Evolutionary conservation across 1,140 invertebrate genomes (phyloP), one percentile per base, ranked within the genome.

Genomic region (Ceratina calcarata): DNA sequence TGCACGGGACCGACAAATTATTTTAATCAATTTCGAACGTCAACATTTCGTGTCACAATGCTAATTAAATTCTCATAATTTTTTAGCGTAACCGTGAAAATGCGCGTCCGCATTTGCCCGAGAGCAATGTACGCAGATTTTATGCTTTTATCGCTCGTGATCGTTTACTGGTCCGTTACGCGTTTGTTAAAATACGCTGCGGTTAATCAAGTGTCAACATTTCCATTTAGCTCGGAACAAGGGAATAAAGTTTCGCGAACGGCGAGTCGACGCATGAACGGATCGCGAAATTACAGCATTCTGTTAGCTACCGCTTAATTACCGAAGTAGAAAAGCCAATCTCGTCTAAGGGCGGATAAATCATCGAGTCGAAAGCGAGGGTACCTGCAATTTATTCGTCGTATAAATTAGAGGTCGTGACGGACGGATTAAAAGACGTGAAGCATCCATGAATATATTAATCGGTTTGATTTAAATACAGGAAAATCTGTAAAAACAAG

Each of bases 1-100:
- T 45, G 37, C 6, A 32, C 27, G 27, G 27, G 27, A 32, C 2
- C 27, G 7, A 45, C 24, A 45, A 22, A 68, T 68, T 68, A 57
- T 69, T 68, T 55, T 32, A 32, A 57, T 55, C 24, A 69, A 55
- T 24, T 3, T 57, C 24, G 16, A 1, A 68, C n/a, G 16, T 37
- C 37, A 32, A 20, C 37, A 3, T 67, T 51, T 6, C 53, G 16
- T 12, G 51, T 24, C 62, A 45, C 20, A 16, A 65, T 22, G 18
- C 7, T 53, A 37, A 74, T 74, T 66, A 66, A 74, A 74, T 20
- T 66, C 15, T 22, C 71, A 10, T 65, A 45, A 65, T 32, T 66
- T 65, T 49, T 32, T 66, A 12, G 2, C 49, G 37, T 10, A 10
- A 0, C 20, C 16, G 27, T 27, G 13, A 7, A 12, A 22, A 1